phyloP scores from a whole-genome alignment of 1,140 invertebrate genomes.

The Cardiocondyla obscurior region DNA sequence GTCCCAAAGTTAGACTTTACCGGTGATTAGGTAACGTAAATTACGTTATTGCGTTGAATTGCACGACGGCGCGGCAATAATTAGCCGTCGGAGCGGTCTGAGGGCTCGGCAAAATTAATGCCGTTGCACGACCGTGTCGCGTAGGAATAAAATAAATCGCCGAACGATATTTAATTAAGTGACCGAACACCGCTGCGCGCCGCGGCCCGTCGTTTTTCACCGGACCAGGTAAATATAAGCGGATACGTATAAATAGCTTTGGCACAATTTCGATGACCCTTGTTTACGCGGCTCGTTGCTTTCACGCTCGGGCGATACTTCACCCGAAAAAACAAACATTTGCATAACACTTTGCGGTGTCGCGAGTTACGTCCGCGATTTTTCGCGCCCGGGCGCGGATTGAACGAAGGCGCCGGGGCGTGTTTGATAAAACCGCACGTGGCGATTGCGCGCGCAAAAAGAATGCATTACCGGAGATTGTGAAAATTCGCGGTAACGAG shows the following conservation, averaged over 20 bases:
- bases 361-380: not conserved
- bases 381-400: not conserved
- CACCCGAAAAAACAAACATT: constrained; percentile 41
- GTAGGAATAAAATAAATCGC: not conserved
- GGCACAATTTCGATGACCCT: constrained; percentile 42
- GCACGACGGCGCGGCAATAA: not conserved
- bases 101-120: constrained; percentile 3
- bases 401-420: not conserved
- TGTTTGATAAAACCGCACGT: not conserved
- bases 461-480: too few species aligned
- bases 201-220: too few species aligned
- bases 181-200: not conserved
- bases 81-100: not conserved
- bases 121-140: not conserved
- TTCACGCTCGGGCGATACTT: constrained; percentile 21
- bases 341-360: constrained; percentile 14
- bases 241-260: constrained; percentile 30
- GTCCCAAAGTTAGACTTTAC: not conserved
- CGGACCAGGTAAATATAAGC: not conserved
- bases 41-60: not conserved
- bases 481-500: constrained; percentile 1
- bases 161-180: constrained; percentile 31
- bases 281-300: constrained; percentile 29
- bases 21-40: not conserved
- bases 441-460: not conserved